Conservation (phyloP, 2,888 invertebrate genomes). For the Gymnosoma rotundatum region DNA sequence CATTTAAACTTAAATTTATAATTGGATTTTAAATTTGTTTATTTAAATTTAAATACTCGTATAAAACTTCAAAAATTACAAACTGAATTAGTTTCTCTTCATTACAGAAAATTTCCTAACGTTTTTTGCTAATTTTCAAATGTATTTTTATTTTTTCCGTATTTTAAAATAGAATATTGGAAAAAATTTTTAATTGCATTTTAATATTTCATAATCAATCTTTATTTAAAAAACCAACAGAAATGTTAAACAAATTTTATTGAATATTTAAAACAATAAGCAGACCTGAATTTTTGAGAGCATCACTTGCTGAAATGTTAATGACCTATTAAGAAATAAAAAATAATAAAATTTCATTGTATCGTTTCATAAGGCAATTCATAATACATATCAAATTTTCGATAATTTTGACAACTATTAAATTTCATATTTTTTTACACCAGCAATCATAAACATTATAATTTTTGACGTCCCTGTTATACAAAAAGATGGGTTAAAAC, state of each 20-base stretch:
- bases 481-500: too few species aligned
- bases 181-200: conserved; percentile 59
- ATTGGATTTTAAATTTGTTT: conserved; percentile 56
- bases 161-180: conserved; percentile 23
- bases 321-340: too few species aligned
- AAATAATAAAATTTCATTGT: too few species aligned
- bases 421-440: too few species aligned
- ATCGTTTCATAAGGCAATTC: too few species aligned
- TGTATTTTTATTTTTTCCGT: conserved; percentile 21
- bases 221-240: not conserved
- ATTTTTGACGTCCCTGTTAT: too few species aligned
- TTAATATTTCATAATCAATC: conserved; percentile 9
- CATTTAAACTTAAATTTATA: conserved; percentile 49
- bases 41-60: not conserved
- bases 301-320: too few species aligned
- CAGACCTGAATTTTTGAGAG: too few species aligned
- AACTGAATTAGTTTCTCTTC: conserved; percentile 29
- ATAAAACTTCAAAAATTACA: conserved; percentile 14
- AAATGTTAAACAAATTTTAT: not conserved
- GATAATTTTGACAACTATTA: too few species aligned
- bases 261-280: too few species aligned
- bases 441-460: too few species aligned
- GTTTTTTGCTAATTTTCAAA: not conserved
- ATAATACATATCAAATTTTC: too few species aligned
- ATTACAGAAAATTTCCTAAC: not conserved